Base-by-base conservation (phyloP, 1,140 invertebrate genomes). In the Halyomorpha halys region DNA sequence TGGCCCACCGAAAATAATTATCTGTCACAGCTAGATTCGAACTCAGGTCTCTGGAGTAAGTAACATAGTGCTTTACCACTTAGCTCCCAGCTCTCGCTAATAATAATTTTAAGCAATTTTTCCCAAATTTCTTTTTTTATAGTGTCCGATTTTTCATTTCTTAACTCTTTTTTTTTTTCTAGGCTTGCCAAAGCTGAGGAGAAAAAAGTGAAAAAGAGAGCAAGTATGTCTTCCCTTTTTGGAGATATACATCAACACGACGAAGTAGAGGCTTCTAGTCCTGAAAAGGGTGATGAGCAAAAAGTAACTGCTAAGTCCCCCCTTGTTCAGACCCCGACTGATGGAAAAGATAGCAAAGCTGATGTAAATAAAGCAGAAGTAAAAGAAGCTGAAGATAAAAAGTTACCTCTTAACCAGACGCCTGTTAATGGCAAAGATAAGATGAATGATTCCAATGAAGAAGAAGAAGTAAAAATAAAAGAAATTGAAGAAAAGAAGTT, bases 141-240 rank as follows among this genome's bases (percentile, higher is more conserved):
- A n/a, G n/a, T n/a, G n/a, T n/a, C n/a, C n/a, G n/a, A n/a, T n/a
- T n/a, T n/a, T n/a, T n/a, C n/a, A n/a, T n/a, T n/a, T n/a, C n/a
- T n/a, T n/a, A n/a, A n/a, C n/a, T n/a, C n/a, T 49, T 25, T 56
- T 11, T 25, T 14, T 23, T 23, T 56, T 56, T 49, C 16, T 21
- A 56, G 53, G 53, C 23, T 63, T 16, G 62, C 62, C n/a, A 63
- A 63, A 44, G 62, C 49, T 18, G 62, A 63, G 30, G 62, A 56
- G 23, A 56, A 56, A 25, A 56, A 56, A 25, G 23, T 23, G 4
- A 56, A 56, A 23, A 56, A 56, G 23, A 23, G 19, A 16, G 18
- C 53, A 2, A 23, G 18, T n/a, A 21, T 23, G 18, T 21, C 53
- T 23, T 56, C 53, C 23, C 6, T 56, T 23, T 56, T 56, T 27